These are phyloP conservation scores for Yponomeuta plumbellus DNA, from an alignment of 2,888 invertebrate species.

Conservation along the genomic window DNA sequence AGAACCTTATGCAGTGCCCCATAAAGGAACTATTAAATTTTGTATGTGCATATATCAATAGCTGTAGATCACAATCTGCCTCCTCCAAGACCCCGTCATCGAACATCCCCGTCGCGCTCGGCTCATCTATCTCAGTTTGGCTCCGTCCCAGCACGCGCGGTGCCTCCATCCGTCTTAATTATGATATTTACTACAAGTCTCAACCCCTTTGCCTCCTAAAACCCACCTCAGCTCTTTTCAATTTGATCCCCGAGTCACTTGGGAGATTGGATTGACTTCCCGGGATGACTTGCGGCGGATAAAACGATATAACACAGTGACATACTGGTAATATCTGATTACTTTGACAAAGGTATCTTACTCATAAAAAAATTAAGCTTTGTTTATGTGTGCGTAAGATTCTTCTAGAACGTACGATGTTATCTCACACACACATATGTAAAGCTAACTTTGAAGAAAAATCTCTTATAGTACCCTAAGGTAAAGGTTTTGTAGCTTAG, in stretches of 20 bases:
- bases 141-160: background rate
- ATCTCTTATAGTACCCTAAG: too few species aligned
- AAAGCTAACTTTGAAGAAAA: too few species aligned
- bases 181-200: background rate
- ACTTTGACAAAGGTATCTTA: background rate
- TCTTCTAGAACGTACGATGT: too few species aligned
- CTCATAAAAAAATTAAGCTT: too few species aligned
- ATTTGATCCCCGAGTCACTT: background rate
- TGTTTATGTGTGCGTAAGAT: too few species aligned
- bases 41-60: too few species aligned
- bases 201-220: background rate
- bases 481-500: too few species aligned
- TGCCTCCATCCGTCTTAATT: background rate
- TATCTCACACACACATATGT: too few species aligned
- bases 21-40: too few species aligned
- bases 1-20: too few species aligned
- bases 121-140: conserved; percentile 7
- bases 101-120: background rate
- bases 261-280: background rate
- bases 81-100: background rate
- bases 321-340: background rate
- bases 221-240: background rate
- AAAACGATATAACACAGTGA: background rate
- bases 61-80: background rate
- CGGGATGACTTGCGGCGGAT: background rate